These are phyloP conservation scores for Adelognathus sp. DNA, from an alignment of 2,888 invertebrate genomes.

Conservation along the genomic window DNA sequence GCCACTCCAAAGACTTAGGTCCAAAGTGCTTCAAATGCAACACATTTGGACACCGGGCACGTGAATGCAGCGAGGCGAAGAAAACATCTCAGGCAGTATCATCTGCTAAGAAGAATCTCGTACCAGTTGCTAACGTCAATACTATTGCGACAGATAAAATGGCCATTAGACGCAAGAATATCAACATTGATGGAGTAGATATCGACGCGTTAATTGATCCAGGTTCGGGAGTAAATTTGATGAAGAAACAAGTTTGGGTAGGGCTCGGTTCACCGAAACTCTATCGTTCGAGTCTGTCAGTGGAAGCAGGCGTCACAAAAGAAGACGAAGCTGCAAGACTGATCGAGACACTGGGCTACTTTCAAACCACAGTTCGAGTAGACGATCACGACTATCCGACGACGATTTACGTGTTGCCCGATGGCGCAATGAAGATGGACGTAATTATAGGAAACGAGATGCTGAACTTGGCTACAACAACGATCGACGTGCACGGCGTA, in stretches of 20 bases:
- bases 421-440: slow-evolving; percentile 6
- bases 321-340: neutral
- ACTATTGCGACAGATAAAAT: neutral
- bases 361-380: neutral
- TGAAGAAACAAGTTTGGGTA: neutral
- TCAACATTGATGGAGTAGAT: neutral
- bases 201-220: neutral
- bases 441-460: slow-evolving; percentile 4
- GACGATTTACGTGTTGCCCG: neutral
- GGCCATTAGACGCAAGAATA: neutral
- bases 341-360: neutral
- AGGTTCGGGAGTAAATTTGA: neutral
- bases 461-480: slow-evolving; percentile 3
- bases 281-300: neutral
- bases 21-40: neutral
- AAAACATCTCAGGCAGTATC: neutral
- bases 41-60: neutral
- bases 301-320: neutral
- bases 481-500: neutral
- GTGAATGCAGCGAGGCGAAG: neutral
- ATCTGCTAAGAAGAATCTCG: neutral
- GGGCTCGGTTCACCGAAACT: neutral
- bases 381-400: neutral
- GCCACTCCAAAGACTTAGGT: neutral
- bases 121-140: neutral